Conservation (phyloP, 2,797 vertebrate genomes). For the Amniataba percoides region DNA sequence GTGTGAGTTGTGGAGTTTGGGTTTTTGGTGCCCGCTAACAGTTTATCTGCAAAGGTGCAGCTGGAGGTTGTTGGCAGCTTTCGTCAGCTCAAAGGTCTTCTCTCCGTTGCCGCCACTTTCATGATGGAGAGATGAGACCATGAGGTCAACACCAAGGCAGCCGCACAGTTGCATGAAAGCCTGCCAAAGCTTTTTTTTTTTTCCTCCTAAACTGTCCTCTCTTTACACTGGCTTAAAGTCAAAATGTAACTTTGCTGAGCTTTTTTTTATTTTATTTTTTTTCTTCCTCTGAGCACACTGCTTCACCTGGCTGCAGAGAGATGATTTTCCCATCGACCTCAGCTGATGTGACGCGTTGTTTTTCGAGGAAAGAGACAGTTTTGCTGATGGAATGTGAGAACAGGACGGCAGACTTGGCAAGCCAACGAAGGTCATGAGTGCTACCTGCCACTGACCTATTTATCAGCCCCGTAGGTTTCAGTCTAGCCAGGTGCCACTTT, state of each 20-base stretch:
- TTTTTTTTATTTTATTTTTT: background rate
- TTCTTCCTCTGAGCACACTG: constrained; percentile 1
- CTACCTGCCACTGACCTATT: constrained; percentile 67
- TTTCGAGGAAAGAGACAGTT: constrained; percentile 54
- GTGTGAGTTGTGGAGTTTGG: constrained; percentile 48
- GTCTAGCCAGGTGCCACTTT: constrained; percentile 59
- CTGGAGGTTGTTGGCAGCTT: constrained; percentile 66
- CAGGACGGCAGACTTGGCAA: constrained; percentile 51
- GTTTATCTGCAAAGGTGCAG: constrained; percentile 83
- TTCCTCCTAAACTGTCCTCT: background rate
- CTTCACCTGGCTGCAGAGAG: constrained; percentile 41
- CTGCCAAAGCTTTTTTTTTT: constrained; percentile 17
- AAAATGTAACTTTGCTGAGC: constrained; percentile 37
- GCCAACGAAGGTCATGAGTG: constrained; percentile 40
- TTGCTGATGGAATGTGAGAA: constrained; percentile 54
- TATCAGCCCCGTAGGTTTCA: constrained; percentile 46
- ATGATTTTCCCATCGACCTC: constrained; percentile 46
- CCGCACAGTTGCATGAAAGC: constrained; percentile 42
- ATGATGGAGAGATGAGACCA: constrained; percentile 64
- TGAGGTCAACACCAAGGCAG: constrained; percentile 45
- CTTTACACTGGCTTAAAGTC: constrained; percentile 45
- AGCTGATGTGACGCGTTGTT: constrained; percentile 49
- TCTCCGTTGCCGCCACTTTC: constrained; percentile 56
- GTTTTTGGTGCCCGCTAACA: constrained; percentile 45
- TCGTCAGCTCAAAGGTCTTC: constrained; percentile 60